Percentiles rank a stretch among this genome's conserved stretches.
Conservation (phyloP, 2,113 vertebrate species). For the Oreochromis spilurus region DNA sequence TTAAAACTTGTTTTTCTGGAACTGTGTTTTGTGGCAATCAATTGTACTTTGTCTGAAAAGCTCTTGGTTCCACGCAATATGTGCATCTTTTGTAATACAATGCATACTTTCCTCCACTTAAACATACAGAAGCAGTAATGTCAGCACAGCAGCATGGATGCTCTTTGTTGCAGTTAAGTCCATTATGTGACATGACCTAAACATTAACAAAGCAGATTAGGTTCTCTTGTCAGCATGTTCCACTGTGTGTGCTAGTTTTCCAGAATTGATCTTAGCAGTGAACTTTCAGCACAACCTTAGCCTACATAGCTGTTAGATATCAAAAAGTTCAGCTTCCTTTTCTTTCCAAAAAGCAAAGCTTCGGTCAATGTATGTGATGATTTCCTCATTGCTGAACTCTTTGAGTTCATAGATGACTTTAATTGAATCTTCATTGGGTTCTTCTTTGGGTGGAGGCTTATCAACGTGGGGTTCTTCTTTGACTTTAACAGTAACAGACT, state of each 20-base stretch:
- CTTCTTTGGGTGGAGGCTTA: conserved; percentile 19
- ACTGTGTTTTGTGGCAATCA: conserved; percentile 24
- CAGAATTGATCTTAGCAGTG: neutral
- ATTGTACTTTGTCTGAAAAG: neutral
- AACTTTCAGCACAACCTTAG: neutral
- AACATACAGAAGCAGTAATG: neutral
- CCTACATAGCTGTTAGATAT: conserved; percentile 73
- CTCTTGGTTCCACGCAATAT: neutral
- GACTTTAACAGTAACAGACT: conserved; percentile 15
- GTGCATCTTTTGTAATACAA: conserved; percentile 1
- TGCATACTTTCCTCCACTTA: neutral
- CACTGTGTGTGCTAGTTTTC: neutral
- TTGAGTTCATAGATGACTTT: conserved; percentile 85
- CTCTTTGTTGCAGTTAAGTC: conserved; percentile 19
- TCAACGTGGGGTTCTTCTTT: conserved; percentile 15
- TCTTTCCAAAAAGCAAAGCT: conserved; percentile 99
- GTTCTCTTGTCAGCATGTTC: neutral
- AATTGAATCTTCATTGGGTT: conserved; percentile 69
- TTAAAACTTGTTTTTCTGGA: neutral
- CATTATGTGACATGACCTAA: conserved; percentile 29
- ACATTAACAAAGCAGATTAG: conserved; percentile 28
- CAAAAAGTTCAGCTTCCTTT: conserved; percentile 89
- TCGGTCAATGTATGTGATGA: conserved; percentile 91
- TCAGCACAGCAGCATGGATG: neutral
- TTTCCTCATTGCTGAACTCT: conserved; percentile 92